These are phyloP conservation scores for Agrilus planipennis DNA, from an alignment of 1,140 invertebrate genomes.

Conservation along the genomic window DNA sequence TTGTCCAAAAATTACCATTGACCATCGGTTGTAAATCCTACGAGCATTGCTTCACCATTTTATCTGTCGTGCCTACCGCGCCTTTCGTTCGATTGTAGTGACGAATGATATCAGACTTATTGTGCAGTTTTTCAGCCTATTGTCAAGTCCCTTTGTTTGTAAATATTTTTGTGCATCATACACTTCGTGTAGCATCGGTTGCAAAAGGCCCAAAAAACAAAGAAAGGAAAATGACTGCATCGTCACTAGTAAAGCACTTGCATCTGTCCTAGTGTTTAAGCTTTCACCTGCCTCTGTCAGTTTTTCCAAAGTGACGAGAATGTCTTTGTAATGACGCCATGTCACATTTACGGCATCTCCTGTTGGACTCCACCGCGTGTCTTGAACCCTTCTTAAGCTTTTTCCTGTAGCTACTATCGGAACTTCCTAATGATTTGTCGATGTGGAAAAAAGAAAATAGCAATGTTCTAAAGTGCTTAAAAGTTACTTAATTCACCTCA, in stretches of 20 bases:
- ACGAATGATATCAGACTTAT: constrained; percentile 20
- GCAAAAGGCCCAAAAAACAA: constrained; percentile 9
- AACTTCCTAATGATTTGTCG: constrained; percentile 7
- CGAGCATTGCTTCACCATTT: no score
- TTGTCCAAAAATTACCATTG: no score
- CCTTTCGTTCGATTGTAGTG: constrained; percentile 15
- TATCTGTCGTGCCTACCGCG: no score
- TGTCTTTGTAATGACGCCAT: constrained; percentile 2
- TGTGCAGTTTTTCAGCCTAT: no score
- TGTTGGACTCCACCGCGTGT: constrained; percentile 7
- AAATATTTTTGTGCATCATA: constrained; percentile 13
- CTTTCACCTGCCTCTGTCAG: neutral
- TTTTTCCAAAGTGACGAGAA: neutral
- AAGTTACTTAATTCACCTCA: constrained; percentile 5
- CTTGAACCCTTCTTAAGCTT: constrained; percentile 2
- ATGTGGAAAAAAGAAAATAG: constrained; percentile 9
- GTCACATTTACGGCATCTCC: constrained; percentile 9
- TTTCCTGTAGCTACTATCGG: constrained; percentile 4
- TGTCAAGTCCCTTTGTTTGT: neutral
- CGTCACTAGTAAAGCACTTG: constrained; percentile 11
- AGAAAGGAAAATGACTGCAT: constrained; percentile 16
- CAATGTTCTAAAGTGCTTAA: constrained; percentile 7
- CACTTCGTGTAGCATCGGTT: constrained; percentile 5
- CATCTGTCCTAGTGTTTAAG: constrained; percentile 2
- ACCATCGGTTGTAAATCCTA: no score